Evolutionary conservation across 2,113 vertebrate species (phyloP).

Genomic region (Mystacornis crossleyi): DNA sequence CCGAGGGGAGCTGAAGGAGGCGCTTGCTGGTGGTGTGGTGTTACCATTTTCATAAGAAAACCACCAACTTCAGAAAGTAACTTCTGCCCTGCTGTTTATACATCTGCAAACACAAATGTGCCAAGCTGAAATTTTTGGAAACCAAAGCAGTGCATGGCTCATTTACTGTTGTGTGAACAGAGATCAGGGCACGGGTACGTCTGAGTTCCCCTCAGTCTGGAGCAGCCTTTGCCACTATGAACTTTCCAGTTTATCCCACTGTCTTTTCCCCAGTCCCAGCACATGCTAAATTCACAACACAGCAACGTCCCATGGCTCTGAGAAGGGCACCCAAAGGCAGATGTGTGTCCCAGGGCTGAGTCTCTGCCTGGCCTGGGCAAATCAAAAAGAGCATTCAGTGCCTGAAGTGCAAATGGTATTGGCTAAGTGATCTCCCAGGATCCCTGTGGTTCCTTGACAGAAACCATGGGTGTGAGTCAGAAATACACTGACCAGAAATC

Average conservation of each 20-base stretch:
- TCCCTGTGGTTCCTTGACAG: not conserved
- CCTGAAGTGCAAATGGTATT: not conserved
- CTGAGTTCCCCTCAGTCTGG: not conserved
- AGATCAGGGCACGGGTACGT: not conserved
- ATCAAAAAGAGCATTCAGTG: not conserved
- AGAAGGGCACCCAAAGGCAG: not conserved
- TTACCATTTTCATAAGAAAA: not conserved
- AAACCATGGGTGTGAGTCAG: not conserved
- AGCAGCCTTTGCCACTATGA: not conserved
- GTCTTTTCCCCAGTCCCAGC: not conserved
- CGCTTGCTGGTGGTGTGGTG: not conserved
- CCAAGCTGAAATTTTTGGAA: not conserved
- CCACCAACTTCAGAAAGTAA: not conserved
- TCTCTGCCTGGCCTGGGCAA: not conserved
- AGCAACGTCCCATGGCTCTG: not conserved
- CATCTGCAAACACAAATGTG: not conserved
- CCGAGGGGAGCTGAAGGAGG: not conserved
- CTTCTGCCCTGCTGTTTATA: not conserved
- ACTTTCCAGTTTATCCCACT: not conserved
- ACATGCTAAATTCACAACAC: not conserved
- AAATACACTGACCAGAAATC: not conserved
- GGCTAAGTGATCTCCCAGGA: not conserved
- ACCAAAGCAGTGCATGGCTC: not conserved
- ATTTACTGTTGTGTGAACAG: not conserved
- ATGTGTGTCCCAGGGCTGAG: not conserved